phyloP scores from a whole-genome alignment of 1,140 invertebrate species.

The Asbolus verrucosus region DNA sequence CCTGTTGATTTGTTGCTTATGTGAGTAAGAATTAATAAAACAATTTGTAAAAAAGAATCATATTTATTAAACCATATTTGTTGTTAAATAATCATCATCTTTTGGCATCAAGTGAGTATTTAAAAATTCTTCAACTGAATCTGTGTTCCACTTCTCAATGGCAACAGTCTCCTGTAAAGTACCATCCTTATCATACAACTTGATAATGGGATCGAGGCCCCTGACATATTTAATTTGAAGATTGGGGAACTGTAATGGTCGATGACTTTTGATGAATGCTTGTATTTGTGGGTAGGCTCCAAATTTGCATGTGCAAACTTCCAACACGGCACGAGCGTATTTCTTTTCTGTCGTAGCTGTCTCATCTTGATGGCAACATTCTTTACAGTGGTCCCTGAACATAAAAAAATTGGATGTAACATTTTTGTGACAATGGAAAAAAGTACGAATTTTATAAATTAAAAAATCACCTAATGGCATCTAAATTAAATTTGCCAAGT shows the following conservation, averaged over 20 bases:
- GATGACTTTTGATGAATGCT: constrained; percentile 93
- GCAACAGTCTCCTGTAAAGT: constrained; percentile 88
- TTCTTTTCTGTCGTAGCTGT: constrained; percentile 73
- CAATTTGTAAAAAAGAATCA: too few species aligned
- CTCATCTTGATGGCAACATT: constrained; percentile 79
- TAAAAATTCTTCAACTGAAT: constrained; percentile 94
- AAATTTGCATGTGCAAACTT: constrained; percentile 96
- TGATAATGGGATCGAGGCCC: constrained; percentile 93
- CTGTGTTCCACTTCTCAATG: constrained; percentile 97
- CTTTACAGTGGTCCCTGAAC: constrained; percentile 78
- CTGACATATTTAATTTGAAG: constrained; percentile 90
- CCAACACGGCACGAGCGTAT: constrained; percentile 88
- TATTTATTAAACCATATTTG: constrained; percentile 71
- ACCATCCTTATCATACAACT: constrained; percentile 85
- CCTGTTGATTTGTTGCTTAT: too few species aligned
- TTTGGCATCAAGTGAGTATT: constrained; percentile 80
- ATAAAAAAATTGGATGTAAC: constrained; percentile 12
- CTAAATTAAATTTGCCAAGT: constrained; percentile 81
- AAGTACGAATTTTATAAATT: constrained; percentile 9
- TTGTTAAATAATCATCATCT: constrained; percentile 72
- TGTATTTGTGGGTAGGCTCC: constrained; percentile 96
- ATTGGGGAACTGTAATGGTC: constrained; percentile 87
- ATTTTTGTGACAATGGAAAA: constrained; percentile 33
- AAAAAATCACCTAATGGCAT: constrained; percentile 69
- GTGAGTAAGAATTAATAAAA: too few species aligned